phyloP scores from a whole-genome alignment of 2,113 vertebrate species.

The Polyodon spathula region DNA sequence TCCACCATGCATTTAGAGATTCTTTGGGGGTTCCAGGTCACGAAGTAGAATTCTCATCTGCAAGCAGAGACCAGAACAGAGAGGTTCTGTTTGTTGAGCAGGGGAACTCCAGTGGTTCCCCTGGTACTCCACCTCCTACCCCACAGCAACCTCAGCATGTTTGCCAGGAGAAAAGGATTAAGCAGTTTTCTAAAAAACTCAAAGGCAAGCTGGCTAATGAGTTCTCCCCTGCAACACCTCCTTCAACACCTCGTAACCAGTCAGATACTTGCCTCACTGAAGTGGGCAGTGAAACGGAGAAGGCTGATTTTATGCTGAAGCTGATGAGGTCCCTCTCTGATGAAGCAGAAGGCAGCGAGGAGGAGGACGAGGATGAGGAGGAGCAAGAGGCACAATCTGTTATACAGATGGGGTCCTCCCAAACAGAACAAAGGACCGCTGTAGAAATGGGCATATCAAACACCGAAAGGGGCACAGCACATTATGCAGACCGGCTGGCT shows the following conservation, averaged over 20 bases:
- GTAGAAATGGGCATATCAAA: constrained; percentile 26
- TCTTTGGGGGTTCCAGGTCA: constrained; percentile 45
- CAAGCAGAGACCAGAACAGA: constrained; percentile 27
- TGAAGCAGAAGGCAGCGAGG: constrained; percentile 73
- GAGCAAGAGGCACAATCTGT: constrained; percentile 53
- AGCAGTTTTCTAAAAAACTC: constrained; percentile 81
- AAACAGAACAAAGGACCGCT: constrained; percentile 34
- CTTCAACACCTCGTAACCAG: constrained; percentile 78
- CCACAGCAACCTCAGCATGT: constrained; percentile 60
- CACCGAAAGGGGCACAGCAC: constrained; percentile 53
- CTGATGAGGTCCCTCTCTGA: constrained; percentile 90
- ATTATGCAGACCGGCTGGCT: constrained; percentile 79
- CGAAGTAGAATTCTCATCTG: constrained; percentile 16
- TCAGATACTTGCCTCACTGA: constrained; percentile 48
- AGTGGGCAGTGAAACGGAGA: constrained; percentile 56
- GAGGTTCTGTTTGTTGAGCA: constrained; percentile 33
- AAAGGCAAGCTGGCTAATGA: constrained; percentile 91
- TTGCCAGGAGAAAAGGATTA: constrained; percentile 72
- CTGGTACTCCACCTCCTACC: constrained; percentile 80
- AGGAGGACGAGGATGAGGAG: constrained; percentile 46
- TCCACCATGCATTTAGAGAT: constrained; percentile 30
- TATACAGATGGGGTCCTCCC: constrained; percentile 21
- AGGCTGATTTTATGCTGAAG: constrained; percentile 84
- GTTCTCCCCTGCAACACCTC: constrained; percentile 85
- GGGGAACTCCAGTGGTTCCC: constrained; percentile 49